A percentile compares a stretch with the other conserved stretches of the same genome.
phyloP scores from a whole-genome alignment of 2,797 vertebrate species.

The Decapterus maruadsi region DNA sequence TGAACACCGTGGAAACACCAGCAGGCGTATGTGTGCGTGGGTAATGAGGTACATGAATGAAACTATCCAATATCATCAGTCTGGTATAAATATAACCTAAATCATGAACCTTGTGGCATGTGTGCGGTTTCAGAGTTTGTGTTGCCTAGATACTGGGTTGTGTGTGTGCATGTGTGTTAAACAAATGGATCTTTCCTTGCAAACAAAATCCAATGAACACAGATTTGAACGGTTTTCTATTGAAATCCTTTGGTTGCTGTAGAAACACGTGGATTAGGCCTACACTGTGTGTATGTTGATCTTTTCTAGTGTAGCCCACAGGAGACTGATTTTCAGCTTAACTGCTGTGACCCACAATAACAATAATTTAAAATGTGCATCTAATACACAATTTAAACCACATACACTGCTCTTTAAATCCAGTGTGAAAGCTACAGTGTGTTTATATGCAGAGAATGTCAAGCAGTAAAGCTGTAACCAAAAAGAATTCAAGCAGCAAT shows the following conservation, averaged over 20 bases:
- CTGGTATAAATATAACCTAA: slow-evolving; percentile 18
- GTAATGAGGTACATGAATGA: slow-evolving; percentile 30
- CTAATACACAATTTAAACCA: not conserved
- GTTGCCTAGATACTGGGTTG: slow-evolving; percentile 29
- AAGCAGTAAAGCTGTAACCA: not conserved
- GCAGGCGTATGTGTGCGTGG: not conserved
- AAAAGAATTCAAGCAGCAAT: not conserved
- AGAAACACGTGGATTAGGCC: not conserved
- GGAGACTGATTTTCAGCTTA: not conserved
- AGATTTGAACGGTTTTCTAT: not conserved
- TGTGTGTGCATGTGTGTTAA: slow-evolving; percentile 18
- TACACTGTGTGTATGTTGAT: not conserved
- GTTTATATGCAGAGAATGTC: not conserved
- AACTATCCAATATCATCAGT: not conserved
- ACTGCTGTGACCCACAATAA: not conserved
- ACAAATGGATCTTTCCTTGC: slow-evolving; percentile 6
- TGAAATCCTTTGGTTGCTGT: not conserved
- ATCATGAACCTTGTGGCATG: not conserved
- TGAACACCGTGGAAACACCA: not conserved
- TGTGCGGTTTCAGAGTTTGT: slow-evolving; percentile 15
- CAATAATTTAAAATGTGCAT: not conserved
- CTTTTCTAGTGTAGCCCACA: not conserved
- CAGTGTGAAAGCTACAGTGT: not conserved
- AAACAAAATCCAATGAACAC: slow-evolving; percentile 5
- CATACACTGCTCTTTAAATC: not conserved